phyloP scores from a whole-genome alignment of 2,113 vertebrate genomes.

The Opisthocomus hoazin region DNA sequence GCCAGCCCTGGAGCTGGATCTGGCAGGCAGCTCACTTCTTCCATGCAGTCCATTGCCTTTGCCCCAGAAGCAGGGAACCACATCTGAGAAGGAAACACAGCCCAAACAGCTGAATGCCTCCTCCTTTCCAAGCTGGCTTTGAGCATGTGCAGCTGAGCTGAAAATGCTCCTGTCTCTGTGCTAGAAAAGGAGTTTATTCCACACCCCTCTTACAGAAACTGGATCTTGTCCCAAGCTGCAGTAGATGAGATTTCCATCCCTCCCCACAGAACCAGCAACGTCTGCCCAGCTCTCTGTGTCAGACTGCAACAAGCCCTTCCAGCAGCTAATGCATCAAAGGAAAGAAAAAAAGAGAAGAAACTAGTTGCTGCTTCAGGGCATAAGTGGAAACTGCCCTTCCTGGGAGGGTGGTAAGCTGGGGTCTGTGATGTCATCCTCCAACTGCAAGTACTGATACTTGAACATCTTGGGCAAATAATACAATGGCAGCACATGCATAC shows the following conservation, averaged over 20 bases:
- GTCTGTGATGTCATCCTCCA: neutral
- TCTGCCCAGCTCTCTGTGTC: neutral
- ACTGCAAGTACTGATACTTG: neutral
- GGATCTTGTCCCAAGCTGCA: neutral
- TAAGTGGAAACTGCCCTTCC: neutral
- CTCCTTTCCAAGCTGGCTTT: neutral
- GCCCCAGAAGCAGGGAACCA: neutral
- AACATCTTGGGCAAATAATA: neutral
- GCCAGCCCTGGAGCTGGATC: neutral
- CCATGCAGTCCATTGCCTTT: neutral
- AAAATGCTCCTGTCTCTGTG: neutral
- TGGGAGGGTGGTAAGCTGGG: neutral
- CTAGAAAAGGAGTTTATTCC: neutral
- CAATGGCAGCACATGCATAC: neutral
- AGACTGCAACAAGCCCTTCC: neutral
- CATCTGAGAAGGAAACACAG: neutral
- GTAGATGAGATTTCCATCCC: neutral
- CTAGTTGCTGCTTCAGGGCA: neutral
- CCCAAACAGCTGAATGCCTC: accelerated
- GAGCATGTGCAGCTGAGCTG: neutral
- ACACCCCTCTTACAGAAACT: neutral
- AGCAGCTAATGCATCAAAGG: neutral
- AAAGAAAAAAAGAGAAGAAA: neutral
- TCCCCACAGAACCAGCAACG: neutral
- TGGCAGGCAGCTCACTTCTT: neutral